phyloP scores from a whole-genome alignment of 1,140 invertebrate species.

The Pseudobourletiella spinata region DNA sequence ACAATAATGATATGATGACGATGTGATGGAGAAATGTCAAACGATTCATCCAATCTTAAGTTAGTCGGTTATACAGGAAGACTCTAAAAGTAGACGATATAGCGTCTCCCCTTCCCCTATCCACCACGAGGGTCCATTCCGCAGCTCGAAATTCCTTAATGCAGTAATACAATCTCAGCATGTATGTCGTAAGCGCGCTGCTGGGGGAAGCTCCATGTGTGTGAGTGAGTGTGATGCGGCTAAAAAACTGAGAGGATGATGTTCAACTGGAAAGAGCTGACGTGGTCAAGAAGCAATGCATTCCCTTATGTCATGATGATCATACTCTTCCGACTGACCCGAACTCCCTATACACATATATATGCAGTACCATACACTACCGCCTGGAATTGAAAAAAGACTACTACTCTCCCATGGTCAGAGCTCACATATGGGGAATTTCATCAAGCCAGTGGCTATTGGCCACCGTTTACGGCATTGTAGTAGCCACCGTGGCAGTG shows the following conservation, averaged over 20 bases:
- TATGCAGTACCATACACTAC: neutral
- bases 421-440: neutral
- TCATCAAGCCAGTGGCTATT: neutral
- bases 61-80: neutral
- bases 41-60: neutral
- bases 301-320: neutral
- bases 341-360: neutral
- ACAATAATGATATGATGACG: neutral
- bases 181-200: neutral
- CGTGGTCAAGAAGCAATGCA: neutral
- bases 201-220: neutral
- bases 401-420: neutral
- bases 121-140: neutral
- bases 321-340: neutral
- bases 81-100: neutral
- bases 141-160: neutral
- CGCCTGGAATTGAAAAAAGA: neutral
- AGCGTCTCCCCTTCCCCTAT: neutral
- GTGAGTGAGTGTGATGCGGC: neutral
- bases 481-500: no score
- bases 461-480: no score
- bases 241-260: neutral
- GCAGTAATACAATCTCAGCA: neutral
- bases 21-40: slow-evolving; percentile 17
- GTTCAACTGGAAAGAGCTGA: neutral